Evolutionary conservation across 2,113 vertebrate genomes (phyloP), one percentile per base, ranked within the genome.

Genomic region (western clawed frog (Xenopus tropicalis)): DNA sequence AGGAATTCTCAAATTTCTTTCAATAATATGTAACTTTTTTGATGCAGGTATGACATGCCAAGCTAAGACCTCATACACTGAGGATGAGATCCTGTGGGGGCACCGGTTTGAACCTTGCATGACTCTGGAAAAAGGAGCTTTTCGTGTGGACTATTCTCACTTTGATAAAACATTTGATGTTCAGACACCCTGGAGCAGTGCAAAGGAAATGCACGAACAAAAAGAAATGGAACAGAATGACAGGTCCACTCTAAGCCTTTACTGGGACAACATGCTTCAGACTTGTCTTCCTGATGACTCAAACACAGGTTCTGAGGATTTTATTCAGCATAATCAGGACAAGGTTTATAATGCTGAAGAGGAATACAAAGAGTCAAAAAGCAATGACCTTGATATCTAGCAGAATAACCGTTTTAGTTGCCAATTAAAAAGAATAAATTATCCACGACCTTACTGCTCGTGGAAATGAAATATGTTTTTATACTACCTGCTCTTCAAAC

Each of bases 81-180:
- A 92, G 69, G 90, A 93, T 0, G 91, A 93, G 82, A 90, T 93
- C 76, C 84, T 93, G 21, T 93, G 93, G 92, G 92, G 92, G 10
- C 85, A 92, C 69, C 86, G 91, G 11, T 94, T 93, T 0, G 92
- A 93, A 80, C 91, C 90, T 3, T 93, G 92, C 80, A 92, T 94
- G 83, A 88, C 88, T 19, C 71, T 94, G 84, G 92, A 93, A 79
- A 93, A 93, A 54, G 92, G 88, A 0, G 90, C 87, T 0, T 94
- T 92, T 81, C 86, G 62, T 0, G 92, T 93, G 63, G 91, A 93
- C 83, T 91, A 89, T 79, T 86, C 82, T 68, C 86, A 86, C 13
- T 94, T 93, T 37, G 84, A 93, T 70, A 92, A 93, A 84, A 91
- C 87, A 29, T 94, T 93, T 6, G 88, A 93, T 70, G 89, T 94